phyloP scores from a whole-genome alignment of 2,888 invertebrate species.

The Lithophane semibrunnea region DNA sequence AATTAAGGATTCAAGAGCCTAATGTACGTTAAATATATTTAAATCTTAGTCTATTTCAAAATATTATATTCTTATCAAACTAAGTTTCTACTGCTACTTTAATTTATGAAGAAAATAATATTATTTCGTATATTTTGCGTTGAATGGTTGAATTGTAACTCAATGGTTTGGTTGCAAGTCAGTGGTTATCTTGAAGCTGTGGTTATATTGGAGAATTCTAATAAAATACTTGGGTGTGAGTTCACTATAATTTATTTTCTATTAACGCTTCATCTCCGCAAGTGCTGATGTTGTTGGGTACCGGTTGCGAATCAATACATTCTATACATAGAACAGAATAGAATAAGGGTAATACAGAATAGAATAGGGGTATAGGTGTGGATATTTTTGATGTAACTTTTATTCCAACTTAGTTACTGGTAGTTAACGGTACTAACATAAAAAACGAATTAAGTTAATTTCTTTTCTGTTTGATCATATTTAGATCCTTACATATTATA shows the following conservation, averaged over 20 bases:
- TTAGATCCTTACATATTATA: too few relatives aligned
- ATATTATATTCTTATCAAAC: conserved; percentile 22
- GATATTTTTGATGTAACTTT: conserved; percentile 8
- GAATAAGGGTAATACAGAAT: too few relatives aligned
- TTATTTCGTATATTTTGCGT: conserved; percentile 19
- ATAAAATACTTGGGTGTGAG: conserved; percentile 72
- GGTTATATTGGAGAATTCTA: conserved; percentile 42
- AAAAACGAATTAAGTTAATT: too few relatives aligned
- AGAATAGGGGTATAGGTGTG: too few relatives aligned
- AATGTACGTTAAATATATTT: conserved; percentile 37
- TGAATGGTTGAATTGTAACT: conserved; percentile 1
- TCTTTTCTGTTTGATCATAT: too few relatives aligned
- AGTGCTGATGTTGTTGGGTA: conserved; percentile 28
- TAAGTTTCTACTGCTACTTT: background rate
- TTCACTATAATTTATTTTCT: conserved; percentile 75
- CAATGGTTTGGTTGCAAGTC: conserved; percentile 15
- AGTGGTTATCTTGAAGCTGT: conserved; percentile 14
- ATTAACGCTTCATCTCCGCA: conserved; percentile 63
- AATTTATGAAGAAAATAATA: conserved; percentile 3
- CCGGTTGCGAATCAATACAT: background rate
- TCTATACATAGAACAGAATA: background rate
- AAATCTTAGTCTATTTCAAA: conserved; percentile 24
- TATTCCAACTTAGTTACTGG: background rate
- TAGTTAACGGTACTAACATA: background rate
- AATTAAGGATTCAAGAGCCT: conserved; percentile 35